A percentile compares a stretch with the other conserved stretches of the same genome.
These are phyloP conservation scores for Halcyon senegalensis DNA, from an alignment of 2,113 vertebrate species.

Conservation along the genomic window DNA sequence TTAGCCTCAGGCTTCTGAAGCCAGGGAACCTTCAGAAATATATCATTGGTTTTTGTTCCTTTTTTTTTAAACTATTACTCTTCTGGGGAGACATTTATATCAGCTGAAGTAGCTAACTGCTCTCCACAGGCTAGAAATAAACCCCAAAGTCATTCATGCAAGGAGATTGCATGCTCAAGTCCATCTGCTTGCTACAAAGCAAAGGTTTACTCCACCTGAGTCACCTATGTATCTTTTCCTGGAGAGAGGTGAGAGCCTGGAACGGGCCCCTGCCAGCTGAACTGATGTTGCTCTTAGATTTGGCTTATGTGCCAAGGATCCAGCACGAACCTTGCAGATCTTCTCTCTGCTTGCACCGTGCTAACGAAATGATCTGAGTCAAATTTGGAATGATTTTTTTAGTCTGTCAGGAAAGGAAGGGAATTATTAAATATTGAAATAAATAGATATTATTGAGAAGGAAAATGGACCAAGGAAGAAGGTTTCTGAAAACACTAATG, in stretches of 20 bases:
- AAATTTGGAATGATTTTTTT: neutral
- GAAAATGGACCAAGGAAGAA: slow-evolving; percentile 39
- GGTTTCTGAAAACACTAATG: slow-evolving; percentile 43
- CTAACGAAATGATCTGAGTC: neutral
- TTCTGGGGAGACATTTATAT: slow-evolving; percentile 7
- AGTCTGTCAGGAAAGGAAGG: slow-evolving; percentile 7
- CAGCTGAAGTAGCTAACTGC: slow-evolving; percentile 3
- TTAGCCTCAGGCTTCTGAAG: slow-evolving; percentile 3
- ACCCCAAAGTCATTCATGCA: neutral
- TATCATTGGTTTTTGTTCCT: neutral
- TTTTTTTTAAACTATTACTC: neutral
- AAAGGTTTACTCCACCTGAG: neutral
- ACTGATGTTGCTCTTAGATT: slow-evolving; percentile 15
- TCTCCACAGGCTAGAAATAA: slow-evolving; percentile 11
- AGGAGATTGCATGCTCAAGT: neutral
- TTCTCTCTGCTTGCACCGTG: neutral
- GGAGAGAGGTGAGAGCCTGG: neutral
- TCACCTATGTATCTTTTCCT: neutral
- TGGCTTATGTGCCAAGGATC: neutral
- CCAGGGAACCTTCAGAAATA: neutral
- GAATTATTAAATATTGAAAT: slow-evolving; percentile 51
- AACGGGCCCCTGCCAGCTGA: neutral
- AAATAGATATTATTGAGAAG: slow-evolving; percentile 31
- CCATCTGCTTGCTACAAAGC: slow-evolving; percentile 24
- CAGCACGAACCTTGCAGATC: neutral